Percentiles rank a stretch among this genome's conserved stretches.
These are phyloP conservation scores for Oncorhynchus masou DNA, from an alignment of 2,113 vertebrate species.

Conservation along the genomic window DNA sequence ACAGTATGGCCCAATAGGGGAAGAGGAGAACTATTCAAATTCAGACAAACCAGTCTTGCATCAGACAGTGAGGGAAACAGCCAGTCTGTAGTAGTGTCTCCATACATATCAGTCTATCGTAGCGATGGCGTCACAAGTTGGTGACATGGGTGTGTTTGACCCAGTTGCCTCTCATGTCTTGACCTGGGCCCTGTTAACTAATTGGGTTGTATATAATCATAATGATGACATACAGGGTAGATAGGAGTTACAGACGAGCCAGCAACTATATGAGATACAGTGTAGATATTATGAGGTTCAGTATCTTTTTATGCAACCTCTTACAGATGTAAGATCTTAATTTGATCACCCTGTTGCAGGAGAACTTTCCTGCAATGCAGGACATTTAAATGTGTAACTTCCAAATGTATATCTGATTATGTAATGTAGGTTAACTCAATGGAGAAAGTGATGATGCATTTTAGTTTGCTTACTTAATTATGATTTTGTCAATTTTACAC, in stretches of 20 bases:
- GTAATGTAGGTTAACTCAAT: constrained; percentile 58
- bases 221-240: constrained; percentile 32
- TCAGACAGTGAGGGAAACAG: constrained; percentile 16
- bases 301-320: neutral
- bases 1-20: neutral
- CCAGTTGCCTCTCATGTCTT: constrained; percentile 25
- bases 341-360: too few species aligned
- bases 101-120: constrained; percentile 2
- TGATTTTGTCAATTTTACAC: too few species aligned
- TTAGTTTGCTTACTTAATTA: too few species aligned
- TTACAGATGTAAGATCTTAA: too few species aligned
- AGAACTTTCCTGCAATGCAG: too few species aligned
- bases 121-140: constrained; percentile 52
- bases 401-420: constrained; percentile 89
- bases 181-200: neutral
- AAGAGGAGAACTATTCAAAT: neutral
- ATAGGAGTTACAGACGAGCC: neutral
- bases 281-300: neutral
- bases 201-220: neutral
- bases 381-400: constrained; percentile 58
- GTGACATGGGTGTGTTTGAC: constrained; percentile 50
- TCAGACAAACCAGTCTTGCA: neutral
- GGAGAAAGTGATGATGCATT: too few species aligned
- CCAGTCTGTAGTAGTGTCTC: constrained; percentile 24
- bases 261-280: neutral